Evolutionary conservation across 2,797 vertebrate genomes (phyloP), one percentile per base, ranked within the genome.

Genomic region (Danio aesculapii): DNA sequence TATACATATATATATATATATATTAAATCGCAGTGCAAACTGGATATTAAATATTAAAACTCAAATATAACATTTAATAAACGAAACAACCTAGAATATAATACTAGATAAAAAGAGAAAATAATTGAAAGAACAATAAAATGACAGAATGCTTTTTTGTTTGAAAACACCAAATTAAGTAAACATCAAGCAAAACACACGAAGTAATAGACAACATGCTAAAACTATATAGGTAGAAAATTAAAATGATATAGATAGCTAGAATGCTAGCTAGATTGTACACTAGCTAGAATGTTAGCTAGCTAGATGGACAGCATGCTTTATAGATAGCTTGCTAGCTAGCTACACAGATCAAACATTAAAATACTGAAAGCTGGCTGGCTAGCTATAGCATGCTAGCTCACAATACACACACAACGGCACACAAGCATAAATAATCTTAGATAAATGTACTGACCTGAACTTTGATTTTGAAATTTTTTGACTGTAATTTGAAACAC

Each of bases 391-490:
- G 62, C 62, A 44, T 44, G 10, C 43, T 21, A 58, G 8, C 43
- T 73, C 70, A 77, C 14, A 80, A 39, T 46, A 77, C 11, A 16
- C 12, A 58, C 19, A 50, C 46, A 75, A 82, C 21, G 70, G 21
- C 14, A 78, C 43, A n/a, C 67, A 86, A 75, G 61, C 75, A 74
- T 59, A 47, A n/a, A 47, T n/a, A 66, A 39, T 21, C 14, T 63
- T 10, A 64, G 6, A 66, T 11, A 58, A 52, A 19, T 13, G 88
- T 89, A 97, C 98, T 97, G 84, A 99, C 98, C 98, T 99, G 97
- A 97, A 98, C 90, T 98, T 99, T 90, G 98, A 98, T 93, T 99
- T 99, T 74, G 97, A 97, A 91, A 99, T 98, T 90, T 96, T 97
- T 93, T 97, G 96, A 95, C 98, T 99, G 92, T 84, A 96, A 97